phyloP scores from a whole-genome alignment of 2,797 vertebrate genomes.

The Threskiornis aethiopicus region DNA sequence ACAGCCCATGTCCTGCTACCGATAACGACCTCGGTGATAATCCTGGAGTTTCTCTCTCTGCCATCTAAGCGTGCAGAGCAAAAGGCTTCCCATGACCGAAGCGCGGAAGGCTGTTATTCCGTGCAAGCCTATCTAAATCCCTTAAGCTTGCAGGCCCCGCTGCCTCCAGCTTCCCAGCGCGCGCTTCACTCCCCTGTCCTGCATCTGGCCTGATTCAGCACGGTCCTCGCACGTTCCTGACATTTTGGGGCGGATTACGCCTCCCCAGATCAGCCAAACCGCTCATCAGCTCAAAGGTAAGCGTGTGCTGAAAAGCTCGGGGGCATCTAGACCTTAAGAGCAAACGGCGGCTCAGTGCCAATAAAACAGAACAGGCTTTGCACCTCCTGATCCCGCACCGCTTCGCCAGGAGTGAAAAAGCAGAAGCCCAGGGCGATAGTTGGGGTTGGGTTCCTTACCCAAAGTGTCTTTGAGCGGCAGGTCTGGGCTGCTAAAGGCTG shows the following conservation, averaged over 20 bases:
- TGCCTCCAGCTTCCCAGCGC: not conserved
- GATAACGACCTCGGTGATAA: not conserved
- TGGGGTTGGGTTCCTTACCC: not conserved
- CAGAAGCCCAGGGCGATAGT: not conserved
- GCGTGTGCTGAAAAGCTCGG: accelerated
- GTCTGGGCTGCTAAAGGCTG: not conserved
- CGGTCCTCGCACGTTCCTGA: not conserved
- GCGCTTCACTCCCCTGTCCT: not conserved
- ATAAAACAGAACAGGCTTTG: not conserved
- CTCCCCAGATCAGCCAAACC: not conserved
- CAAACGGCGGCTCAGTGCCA: not conserved
- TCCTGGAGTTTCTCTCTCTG: not conserved
- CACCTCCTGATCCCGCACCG: not conserved
- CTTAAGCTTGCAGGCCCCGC: not conserved
- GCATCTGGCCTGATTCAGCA: not conserved
- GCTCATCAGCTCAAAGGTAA: accelerated
- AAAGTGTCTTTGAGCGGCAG: not conserved
- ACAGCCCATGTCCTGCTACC: not conserved
- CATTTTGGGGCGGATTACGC: not conserved
- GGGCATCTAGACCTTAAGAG: not conserved
- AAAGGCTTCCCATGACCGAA: not conserved
- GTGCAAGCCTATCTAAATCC: not conserved
- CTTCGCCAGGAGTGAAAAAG: not conserved
- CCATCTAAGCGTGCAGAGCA: not conserved
- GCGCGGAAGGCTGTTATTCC: not conserved